Percentiles rank a stretch among this genome's conserved stretches.
These are phyloP conservation scores for Platysternon megacephalum DNA, from an alignment of 2,113 vertebrate species.

Conservation along the genomic window DNA sequence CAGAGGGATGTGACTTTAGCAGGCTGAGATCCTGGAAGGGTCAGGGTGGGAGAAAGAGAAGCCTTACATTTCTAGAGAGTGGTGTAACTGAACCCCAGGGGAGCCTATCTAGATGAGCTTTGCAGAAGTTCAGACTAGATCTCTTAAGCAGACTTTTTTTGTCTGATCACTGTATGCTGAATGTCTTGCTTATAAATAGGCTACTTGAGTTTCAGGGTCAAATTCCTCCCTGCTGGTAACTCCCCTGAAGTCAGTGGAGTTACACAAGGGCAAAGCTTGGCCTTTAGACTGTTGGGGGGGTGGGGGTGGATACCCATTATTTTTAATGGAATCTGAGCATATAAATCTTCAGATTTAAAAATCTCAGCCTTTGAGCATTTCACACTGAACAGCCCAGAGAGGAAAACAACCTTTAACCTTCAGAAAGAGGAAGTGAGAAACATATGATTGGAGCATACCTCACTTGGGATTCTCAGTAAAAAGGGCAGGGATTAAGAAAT, in stretches of 20 bases:
- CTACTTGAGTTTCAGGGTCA: neutral
- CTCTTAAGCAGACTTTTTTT: neutral
- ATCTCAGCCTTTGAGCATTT: fast-evolving
- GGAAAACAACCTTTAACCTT: neutral
- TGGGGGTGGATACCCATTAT: fast-evolving
- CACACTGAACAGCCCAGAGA: neutral
- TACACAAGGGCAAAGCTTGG: neutral
- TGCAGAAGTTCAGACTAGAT: fast-evolving
- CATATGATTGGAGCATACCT: neutral
- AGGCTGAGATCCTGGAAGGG: neutral
- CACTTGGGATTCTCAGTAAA: neutral
- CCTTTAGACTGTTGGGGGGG: neutral
- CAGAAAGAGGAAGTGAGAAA: neutral
- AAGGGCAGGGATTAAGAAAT: neutral
- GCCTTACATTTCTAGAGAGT: neutral
- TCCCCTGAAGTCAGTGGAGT: neutral
- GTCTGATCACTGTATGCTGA: neutral
- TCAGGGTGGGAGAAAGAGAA: neutral
- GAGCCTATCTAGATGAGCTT: neutral
- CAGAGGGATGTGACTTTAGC: fast-evolving
- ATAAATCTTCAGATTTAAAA: neutral
- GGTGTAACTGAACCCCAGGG: fast-evolving
- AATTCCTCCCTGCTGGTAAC: fast-evolving
- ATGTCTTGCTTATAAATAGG: neutral
- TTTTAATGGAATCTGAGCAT: neutral